Evolutionary conservation across 2,797 vertebrate species (phyloP), one percentile per base, ranked within the genome.

Genomic region (Dipus sagitta): DNA sequence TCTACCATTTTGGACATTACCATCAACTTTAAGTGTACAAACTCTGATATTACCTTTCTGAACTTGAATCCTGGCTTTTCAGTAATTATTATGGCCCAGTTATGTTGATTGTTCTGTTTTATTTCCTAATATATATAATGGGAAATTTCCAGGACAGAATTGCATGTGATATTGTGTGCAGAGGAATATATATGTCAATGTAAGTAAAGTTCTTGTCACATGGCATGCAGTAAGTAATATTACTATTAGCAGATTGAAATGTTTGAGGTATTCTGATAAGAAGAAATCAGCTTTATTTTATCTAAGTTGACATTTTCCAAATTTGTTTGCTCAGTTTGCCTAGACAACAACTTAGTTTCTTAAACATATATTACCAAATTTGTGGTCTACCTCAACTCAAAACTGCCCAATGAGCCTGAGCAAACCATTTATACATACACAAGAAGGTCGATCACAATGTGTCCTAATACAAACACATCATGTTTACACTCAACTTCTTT

Each of bases 221-320:
- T n/a, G 5, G n/a, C 17, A 86, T 92, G 12, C 26, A 52, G 9
- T 58, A 67, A 75, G 4, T 75, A 67, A 67, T 64, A 78, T 42
- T 64, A 70, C 60, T 88, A 21, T 54, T 30, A 60, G 68, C 6
- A 42, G 28, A 80, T 62, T 71, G 60, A 92, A 93, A 83, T 62
- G 47, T 58, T 23, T 52, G 23, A 32, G 14, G 67, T 26, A 9
- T 47, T n/a, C 20, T 58, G 8, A 85, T 32, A 30, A 80, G 17
- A 91, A 47, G 23, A 86, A 89, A 93, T 12, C 15, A 60, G 18
- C 30, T 79, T 94, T 88, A 3, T 10, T 84, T 92, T 32, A 77
- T 89, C 74, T 77, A 80, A 79, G 26, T 26, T 17, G 28, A 1
- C 42, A 62, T 86, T 86, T 86, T 38, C 34, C 64, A 67, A 65